A percentile compares a stretch with the other conserved stretches of the same genome.
These are phyloP conservation scores for Rhabdomys dilectus DNA, from an alignment of 2,113 vertebrate species.

Conservation along the genomic window DNA sequence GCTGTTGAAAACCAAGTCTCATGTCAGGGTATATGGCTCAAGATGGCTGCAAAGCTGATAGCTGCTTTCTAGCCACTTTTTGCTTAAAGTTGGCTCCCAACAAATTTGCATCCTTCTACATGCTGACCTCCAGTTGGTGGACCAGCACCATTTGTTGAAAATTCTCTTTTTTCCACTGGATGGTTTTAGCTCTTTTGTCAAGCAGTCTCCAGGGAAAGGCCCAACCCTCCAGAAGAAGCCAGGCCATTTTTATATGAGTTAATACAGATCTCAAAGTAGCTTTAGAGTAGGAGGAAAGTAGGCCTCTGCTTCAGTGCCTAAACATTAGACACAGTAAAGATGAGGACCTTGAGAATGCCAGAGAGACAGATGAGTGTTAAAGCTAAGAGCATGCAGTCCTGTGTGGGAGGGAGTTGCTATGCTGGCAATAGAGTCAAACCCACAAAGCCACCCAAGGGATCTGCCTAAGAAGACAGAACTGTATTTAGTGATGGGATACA, in stretches of 20 bases:
- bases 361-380: not conserved
- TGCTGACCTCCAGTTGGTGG: too few species aligned
- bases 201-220: not conserved
- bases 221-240: not conserved
- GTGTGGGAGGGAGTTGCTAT: not conserved
- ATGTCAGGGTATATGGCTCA: too few species aligned
- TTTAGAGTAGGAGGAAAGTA: not conserved
- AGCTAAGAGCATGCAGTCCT: not conserved
- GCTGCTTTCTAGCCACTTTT: too few species aligned
- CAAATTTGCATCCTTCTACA: too few species aligned
- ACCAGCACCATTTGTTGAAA: too few species aligned
- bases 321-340: not conserved
- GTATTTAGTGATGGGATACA: not conserved
- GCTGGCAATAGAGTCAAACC: not conserved
- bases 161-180: too few species aligned
- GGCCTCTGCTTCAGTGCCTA: not conserved
- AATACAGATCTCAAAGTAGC: not conserved
- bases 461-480: not conserved
- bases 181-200: too few species aligned
- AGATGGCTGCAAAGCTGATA: too few species aligned
- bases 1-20: too few species aligned
- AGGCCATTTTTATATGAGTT: not conserved
- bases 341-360: not conserved
- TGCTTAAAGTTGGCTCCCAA: too few species aligned
- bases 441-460: too few species aligned